Evolutionary conservation across 37 sponge, comb jelly and placozoan genomes (phyloP), one percentile per base, ranked within the genome.

Genomic region (Haliclona indistincta): DNA sequence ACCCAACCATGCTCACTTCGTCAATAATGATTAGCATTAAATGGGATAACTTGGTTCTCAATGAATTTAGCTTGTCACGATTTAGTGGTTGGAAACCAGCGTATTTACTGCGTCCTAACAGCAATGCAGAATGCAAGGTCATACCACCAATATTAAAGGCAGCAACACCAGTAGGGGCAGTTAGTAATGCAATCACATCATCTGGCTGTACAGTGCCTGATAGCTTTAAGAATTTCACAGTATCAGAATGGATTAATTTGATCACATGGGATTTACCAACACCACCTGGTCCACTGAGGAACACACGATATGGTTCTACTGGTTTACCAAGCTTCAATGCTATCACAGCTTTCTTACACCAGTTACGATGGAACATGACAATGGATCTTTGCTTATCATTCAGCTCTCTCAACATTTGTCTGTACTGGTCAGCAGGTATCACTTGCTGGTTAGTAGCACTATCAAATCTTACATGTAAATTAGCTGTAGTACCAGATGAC

Each of bases 1-100:
- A 5, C 2, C 84, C 77, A 58, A 84, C 84, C 77, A 84, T 82
- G 60, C 62, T 54, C 8, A 82, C 44, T 62, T 82, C 83, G 74
- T 82, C 83, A 68, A 84, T 67, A 19, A 84, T 71, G 13, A 84
- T 7, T 26, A 84, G 43, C 20, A 4, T 40, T 53, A 84, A 38
- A 32, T 70, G 2, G 7, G 63, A 22, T 6, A 84, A 77, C 17
- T 66, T 63, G 3, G 60, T 13, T 67, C 83, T 19, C 2, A 82
- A 23, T 51, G 69, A 36, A 25, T 72, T 72, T 22, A 54, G 20
- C 5, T 34, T 38, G 10, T 40, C 67, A 61, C 29, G 47, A 38
- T 33, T 37, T 37, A 53, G 35, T 56, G 45, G 45, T 36, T 64
- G 73, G n/a, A 44, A 43, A 8, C 30, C 64, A 33, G 43, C 38